These are phyloP conservation scores for Leptinotarsa lineolata DNA, from an alignment of 1,140 invertebrate genomes.

Conservation along the genomic window DNA sequence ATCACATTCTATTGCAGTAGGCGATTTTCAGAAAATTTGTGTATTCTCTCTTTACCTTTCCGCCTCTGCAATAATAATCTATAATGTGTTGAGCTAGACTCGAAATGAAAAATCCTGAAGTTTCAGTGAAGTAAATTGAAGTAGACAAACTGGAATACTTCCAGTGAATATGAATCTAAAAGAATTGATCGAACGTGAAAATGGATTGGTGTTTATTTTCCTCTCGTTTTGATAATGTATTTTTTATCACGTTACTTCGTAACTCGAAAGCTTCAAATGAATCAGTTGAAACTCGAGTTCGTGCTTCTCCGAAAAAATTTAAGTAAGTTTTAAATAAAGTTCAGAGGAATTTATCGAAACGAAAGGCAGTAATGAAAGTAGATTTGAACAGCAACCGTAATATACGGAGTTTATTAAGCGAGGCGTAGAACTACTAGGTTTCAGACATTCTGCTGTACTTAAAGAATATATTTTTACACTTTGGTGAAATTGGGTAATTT, in stretches of 20 bases:
- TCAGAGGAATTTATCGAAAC: constrained; percentile 6
- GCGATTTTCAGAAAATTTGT: too few species aligned
- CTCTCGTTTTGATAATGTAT: background rate
- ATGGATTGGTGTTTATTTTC: background rate
- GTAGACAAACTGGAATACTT: too few species aligned
- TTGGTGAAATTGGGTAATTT: too few species aligned
- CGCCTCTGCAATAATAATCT: too few species aligned
- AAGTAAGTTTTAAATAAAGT: constrained; percentile 20
- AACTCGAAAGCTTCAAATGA: background rate
- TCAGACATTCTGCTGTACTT: background rate
- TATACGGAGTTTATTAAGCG: background rate
- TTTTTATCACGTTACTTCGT: background rate
- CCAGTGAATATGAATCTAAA: background rate
- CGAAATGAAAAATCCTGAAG: too few species aligned
- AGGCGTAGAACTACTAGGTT: background rate
- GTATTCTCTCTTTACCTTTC: too few species aligned
- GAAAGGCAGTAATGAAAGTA: constrained; percentile 8
- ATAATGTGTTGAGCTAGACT: too few species aligned
- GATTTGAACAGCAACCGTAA: constrained; percentile 8
- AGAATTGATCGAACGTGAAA: background rate
- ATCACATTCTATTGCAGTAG: too few species aligned
- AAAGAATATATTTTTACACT: background rate
- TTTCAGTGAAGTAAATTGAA: too few species aligned
- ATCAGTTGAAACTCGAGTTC: constrained; percentile 7
- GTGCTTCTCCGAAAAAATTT: constrained; percentile 6